Evolutionary conservation across 2,113 vertebrate genomes (phyloP).

Genomic region (Hippocampus barbouri): DNA sequence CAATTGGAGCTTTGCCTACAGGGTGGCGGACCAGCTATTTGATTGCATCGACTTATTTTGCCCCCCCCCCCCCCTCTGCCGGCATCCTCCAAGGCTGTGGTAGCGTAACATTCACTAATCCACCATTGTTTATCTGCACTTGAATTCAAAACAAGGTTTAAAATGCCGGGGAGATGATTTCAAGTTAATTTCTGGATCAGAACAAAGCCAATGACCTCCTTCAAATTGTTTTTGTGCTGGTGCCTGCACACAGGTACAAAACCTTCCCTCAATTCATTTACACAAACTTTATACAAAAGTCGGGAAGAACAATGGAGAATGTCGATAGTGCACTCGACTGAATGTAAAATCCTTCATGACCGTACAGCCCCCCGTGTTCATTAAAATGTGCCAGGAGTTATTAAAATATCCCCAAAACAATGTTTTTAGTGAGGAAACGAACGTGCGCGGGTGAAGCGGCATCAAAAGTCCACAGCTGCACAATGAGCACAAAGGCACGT

Average conservation of each 20-base stretch:
- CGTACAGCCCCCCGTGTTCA: background rate
- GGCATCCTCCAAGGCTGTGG: constrained; percentile 1
- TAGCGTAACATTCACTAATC: constrained; percentile 22
- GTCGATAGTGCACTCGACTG: background rate
- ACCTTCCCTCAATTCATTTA: too few species aligned
- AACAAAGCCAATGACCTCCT: background rate
- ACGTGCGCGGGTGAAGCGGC: background rate
- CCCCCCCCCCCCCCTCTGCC: background rate
- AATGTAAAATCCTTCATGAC: background rate
- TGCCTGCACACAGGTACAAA: too few species aligned
- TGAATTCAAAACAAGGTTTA: background rate
- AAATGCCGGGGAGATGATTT: constrained; percentile 9
- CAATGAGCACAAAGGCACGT: constrained; percentile 21
- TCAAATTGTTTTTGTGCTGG: background rate
- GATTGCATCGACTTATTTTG: constrained; percentile 35
- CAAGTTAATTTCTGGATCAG: background rate
- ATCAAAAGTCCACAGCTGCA: background rate
- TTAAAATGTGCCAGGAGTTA: background rate
- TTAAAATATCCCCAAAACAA: background rate
- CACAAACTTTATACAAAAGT: background rate
- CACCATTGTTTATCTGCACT: constrained; percentile 24
- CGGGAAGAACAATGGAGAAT: background rate
- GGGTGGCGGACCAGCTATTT: constrained; percentile 37
- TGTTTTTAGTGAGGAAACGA: constrained; percentile 9
- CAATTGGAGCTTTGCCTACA: constrained; percentile 35